These are phyloP conservation scores for Calyptommatus sinebrachiatus DNA, from an alignment of 2,113 vertebrate species.

Conservation along the genomic window DNA sequence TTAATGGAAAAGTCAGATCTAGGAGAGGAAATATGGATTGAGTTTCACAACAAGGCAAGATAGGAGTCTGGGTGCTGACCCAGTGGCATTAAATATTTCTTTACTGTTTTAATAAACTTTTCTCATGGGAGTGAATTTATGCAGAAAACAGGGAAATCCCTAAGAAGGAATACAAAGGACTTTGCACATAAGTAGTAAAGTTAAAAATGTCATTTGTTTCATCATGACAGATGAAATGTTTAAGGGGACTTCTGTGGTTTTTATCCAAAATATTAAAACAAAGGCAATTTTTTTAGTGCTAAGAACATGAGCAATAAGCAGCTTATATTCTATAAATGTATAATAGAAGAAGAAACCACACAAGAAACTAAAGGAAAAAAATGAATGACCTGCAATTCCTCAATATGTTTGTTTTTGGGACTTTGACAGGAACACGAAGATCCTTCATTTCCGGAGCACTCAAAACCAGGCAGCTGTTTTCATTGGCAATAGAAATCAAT, in stretches of 20 bases:
- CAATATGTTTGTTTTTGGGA: conserved; percentile 32
- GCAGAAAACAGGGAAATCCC: neutral
- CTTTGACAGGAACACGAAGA: conserved; percentile 65
- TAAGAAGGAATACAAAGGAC: neutral
- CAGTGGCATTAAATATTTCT: too few species aligned
- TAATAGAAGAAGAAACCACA: too few species aligned
- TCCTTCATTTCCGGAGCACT: conserved; percentile 55
- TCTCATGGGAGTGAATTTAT: neutral
- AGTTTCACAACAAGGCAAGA: too few species aligned
- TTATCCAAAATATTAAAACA: neutral
- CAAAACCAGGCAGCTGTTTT: conserved; percentile 22
- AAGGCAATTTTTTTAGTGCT: neutral
- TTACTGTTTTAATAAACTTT: neutral
- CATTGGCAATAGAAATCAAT: conserved; percentile 67
- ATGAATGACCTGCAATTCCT: conserved; percentile 63
- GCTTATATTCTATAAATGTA: neutral
- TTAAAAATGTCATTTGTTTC: neutral
- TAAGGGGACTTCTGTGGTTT: neutral
- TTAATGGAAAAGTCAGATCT: too few species aligned
- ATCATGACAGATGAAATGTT: neutral
- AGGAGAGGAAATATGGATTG: too few species aligned
- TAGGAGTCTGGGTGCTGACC: too few species aligned
- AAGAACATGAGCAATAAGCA: neutral
- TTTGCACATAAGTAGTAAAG: neutral
- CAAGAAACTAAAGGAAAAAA: neutral